phyloP scores from a whole-genome alignment of 2,797 vertebrate genomes.

The Podarcis lilfordi region DNA sequence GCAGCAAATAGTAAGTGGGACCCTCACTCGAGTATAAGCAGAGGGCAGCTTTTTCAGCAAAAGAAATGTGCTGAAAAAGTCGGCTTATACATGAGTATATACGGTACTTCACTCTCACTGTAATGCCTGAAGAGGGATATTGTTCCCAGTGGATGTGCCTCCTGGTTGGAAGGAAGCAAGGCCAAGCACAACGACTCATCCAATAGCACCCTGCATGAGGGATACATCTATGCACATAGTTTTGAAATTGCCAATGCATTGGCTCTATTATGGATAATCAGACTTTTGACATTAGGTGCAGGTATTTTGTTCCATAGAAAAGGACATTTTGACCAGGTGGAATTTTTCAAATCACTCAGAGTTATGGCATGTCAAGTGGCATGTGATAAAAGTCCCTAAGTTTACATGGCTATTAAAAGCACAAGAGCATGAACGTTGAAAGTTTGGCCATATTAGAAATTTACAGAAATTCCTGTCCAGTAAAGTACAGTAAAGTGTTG shows the following conservation, averaged over 20 bases:
- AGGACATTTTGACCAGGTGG: not conserved
- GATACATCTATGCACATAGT: not conserved
- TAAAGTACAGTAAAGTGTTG: not conserved
- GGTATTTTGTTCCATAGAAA: not conserved
- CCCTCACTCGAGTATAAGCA: too few species aligned
- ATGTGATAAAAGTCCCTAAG: not conserved
- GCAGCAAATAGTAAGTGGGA: too few species aligned
- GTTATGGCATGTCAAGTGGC: not conserved
- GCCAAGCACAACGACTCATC: not conserved
- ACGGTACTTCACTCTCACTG: too few species aligned
- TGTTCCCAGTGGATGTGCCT: not conserved
- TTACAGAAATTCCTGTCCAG: not conserved
- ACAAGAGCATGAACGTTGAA: not conserved
- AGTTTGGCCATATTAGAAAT: not conserved
- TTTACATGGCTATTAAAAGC: not conserved
- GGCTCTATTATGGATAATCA: not conserved
- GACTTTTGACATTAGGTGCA: not conserved
- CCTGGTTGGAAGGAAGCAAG: not conserved
- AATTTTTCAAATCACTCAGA: too few species aligned
- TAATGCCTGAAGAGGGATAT: too few species aligned
- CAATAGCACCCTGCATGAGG: not conserved
- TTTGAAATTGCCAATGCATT: too few species aligned
- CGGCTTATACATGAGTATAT: too few species aligned
- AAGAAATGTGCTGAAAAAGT: too few species aligned
- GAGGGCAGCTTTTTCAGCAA: too few species aligned